These are phyloP conservation scores for Serinus canaria DNA, from an alignment of 2,113 vertebrate species.

Conservation along the genomic window DNA sequence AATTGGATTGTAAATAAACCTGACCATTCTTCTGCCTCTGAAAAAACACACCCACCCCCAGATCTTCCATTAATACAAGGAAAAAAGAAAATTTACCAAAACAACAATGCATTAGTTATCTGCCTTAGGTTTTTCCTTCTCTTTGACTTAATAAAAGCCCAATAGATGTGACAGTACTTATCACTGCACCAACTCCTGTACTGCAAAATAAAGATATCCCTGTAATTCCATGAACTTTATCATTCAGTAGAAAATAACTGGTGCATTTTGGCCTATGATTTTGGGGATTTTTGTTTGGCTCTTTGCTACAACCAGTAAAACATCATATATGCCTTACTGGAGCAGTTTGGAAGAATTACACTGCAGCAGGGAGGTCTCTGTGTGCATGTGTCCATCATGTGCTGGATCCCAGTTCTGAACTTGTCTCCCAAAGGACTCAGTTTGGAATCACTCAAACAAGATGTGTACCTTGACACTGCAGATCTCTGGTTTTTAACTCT, in stretches of 20 bases:
- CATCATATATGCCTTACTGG: background rate
- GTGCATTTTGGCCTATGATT: background rate
- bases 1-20: background rate
- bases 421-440: background rate
- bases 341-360: background rate
- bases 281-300: background rate
- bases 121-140: background rate
- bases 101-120: background rate
- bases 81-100: background rate
- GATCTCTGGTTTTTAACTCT: background rate
- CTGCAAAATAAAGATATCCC: background rate
- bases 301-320: background rate
- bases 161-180: background rate
- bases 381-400: background rate
- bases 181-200: background rate
- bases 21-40: background rate
- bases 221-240: background rate
- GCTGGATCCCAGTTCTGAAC: background rate
- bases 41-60: background rate
- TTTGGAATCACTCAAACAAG: fast-evolving
- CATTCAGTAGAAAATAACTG: background rate
- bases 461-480: background rate
- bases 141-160: background rate
- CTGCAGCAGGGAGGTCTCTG: background rate
- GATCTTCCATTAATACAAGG: background rate